phyloP scores from a whole-genome alignment of 2,797 vertebrate genomes.

The Rhynchotus rufescens region DNA sequence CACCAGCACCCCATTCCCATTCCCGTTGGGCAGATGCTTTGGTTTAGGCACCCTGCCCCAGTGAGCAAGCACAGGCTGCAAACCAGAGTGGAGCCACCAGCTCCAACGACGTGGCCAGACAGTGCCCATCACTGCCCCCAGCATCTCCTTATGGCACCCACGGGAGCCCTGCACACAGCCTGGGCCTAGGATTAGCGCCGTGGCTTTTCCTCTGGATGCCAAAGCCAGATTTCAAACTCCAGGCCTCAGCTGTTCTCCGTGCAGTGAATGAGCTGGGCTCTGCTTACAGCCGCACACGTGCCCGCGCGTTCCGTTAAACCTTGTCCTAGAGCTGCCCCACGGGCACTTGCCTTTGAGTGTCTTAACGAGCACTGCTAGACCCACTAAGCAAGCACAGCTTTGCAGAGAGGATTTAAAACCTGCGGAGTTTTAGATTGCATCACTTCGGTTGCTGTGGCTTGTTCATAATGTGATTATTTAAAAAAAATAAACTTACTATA shows the following conservation, averaged over 20 bases:
- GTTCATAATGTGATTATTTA: neutral
- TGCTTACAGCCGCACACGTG: neutral
- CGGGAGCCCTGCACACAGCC: accelerated
- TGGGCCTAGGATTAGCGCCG: neutral
- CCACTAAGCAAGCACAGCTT: neutral
- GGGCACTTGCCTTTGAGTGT: neutral
- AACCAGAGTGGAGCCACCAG: neutral
- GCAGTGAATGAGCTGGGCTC: neutral
- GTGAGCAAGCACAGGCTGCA: neutral
- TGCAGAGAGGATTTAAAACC: neutral
- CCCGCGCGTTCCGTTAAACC: neutral
- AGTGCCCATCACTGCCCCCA: accelerated
- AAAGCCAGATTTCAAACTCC: neutral
- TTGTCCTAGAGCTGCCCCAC: accelerated
- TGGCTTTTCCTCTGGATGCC: neutral
- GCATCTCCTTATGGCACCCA: accelerated
- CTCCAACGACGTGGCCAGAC: neutral
- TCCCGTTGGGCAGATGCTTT: neutral
- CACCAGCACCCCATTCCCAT: too few relatives aligned
- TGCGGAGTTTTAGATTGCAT: neutral
- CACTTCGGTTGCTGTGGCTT: neutral
- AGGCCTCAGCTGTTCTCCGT: neutral
- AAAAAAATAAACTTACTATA: slow-evolving; percentile 8
- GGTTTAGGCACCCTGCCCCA: neutral
- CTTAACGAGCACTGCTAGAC: accelerated